Conservation (phyloP, 92 coral and sea anemone species). For the Meandrina meandrites region DNA sequence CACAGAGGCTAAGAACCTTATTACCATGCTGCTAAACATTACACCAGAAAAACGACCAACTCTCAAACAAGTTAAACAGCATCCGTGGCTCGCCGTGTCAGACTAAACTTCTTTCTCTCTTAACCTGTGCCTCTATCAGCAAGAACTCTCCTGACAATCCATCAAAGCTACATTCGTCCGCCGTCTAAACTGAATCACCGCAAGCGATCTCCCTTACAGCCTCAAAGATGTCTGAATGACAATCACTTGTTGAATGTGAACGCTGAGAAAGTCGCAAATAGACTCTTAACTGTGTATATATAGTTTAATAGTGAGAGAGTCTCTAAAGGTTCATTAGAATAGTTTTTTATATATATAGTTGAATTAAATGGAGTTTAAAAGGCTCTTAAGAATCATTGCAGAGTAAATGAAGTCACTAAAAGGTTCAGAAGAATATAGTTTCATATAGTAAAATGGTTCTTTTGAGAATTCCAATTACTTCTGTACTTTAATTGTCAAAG, state of each 20-base stretch:
- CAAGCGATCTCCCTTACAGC: neutral
- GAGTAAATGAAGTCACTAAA: too few relatives aligned
- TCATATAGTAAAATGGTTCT: too few relatives aligned
- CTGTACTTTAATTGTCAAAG: too few relatives aligned
- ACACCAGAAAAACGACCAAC: constrained; percentile 19
- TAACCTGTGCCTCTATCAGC: neutral
- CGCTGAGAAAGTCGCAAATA: neutral
- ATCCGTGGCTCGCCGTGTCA: constrained; percentile 17
- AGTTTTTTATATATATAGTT: too few relatives aligned
- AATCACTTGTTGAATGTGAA: neutral
- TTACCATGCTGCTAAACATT: neutral
- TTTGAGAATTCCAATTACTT: too few relatives aligned
- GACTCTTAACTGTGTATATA: too few relatives aligned
- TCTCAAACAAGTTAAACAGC: constrained; percentile 8
- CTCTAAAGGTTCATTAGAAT: neutral
- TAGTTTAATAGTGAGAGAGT: neutral
- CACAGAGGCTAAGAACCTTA: constrained; percentile 19
- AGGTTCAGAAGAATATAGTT: too few relatives aligned
- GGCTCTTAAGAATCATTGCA: too few relatives aligned
- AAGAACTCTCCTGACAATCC: neutral
- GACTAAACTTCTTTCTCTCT: neutral
- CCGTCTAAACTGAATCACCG: neutral
- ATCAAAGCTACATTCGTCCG: neutral
- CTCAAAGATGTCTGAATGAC: neutral
- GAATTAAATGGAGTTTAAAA: too few relatives aligned